Evolutionary conservation across 2,888 invertebrate species (phyloP).

Genomic region (Tetrapedia diversipes): DNA sequence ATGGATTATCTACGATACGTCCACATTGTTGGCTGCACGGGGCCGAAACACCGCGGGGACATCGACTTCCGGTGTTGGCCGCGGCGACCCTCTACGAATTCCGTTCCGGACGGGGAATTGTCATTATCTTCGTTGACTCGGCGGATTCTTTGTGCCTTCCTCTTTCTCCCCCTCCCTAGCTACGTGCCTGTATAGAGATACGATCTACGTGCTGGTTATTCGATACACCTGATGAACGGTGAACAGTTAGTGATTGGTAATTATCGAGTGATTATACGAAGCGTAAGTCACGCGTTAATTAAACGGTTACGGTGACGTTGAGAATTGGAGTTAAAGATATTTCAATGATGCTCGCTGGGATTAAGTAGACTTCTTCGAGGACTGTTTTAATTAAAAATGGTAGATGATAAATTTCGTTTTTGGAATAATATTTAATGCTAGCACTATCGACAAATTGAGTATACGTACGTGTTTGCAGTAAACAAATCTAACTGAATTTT

Average conservation of each 20-base stretch:
- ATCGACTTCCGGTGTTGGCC: slow-evolving; percentile 67
- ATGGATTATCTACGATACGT: slow-evolving; percentile 56
- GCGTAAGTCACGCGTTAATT: slow-evolving; percentile 25
- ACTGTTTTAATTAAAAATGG: too few species aligned
- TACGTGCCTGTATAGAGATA: slow-evolving; percentile 28
- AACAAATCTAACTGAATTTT: too few species aligned
- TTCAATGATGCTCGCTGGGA: background rate
- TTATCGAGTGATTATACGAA: slow-evolving; percentile 32
- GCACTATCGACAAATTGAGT: too few species aligned
- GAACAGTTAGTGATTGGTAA: slow-evolving; percentile 40
- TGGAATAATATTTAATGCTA: too few species aligned
- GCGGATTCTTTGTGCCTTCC: slow-evolving; percentile 56
- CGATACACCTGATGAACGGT: slow-evolving; percentile 12
- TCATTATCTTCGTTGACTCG: slow-evolving; percentile 72
- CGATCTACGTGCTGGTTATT: background rate
- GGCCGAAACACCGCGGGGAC: slow-evolving; percentile 56
- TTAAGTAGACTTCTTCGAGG: background rate
- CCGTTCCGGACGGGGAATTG: slow-evolving; percentile 57
- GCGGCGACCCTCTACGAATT: slow-evolving; percentile 39
- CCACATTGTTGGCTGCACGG: slow-evolving; percentile 30
- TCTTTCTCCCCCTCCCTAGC: background rate
- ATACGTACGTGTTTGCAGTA: too few species aligned
- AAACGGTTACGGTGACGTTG: background rate
- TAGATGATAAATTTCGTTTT: too few species aligned
- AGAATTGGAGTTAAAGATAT: slow-evolving; percentile 5